Base-by-base conservation (phyloP, 1,140 invertebrate genomes). In the Drosophila sturtevanti region DNA sequence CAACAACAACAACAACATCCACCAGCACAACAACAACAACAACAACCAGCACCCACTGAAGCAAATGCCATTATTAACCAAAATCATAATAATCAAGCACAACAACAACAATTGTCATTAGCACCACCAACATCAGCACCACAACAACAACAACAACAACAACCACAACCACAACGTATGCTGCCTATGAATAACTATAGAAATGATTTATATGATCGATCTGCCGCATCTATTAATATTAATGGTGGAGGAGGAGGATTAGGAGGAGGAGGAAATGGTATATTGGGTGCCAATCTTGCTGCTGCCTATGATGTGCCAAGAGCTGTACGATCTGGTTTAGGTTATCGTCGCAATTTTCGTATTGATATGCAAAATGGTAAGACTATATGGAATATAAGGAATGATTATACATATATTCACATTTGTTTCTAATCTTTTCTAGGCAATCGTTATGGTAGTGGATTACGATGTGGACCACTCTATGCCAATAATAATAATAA, bases 151-250 rank as follows among this genome's bases (percentile, higher is more conserved):
- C 75, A 69, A 51, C 79, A 55, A 64, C 71, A 75, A 51, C 75
- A 69, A 51, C 79, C 51, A 64, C 71, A 85, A 78, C 69, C 63
- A 21, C 73, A 63, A 41, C 79, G 87, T 14, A 48, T 81, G 58
- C 51, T 87, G 72, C 79, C 80, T 41, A 87, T 90, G 24, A 79
- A 87, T 31, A 87, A 77, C 60, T 91, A 91, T 67, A 81, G 91
- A 58, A 92, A 92, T 44, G 91, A 92, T 73, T 75, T 91, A n/a
- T 92, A 92, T 35, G 91, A 92, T 82, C 86, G 91, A 22, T 72
- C 91, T 18, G 73, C 72, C 12, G 52, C 67, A 48, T 48, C 41
- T 2, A 9, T 48, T 48, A 6, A 6, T 31, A 6, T 31, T 6
- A 31, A 31, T 31, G 27, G 27, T 6, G 5, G 5, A 6, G 41